phyloP scores from a whole-genome alignment of 2,113 vertebrate species.

The Prionailurus viverrinus region DNA sequence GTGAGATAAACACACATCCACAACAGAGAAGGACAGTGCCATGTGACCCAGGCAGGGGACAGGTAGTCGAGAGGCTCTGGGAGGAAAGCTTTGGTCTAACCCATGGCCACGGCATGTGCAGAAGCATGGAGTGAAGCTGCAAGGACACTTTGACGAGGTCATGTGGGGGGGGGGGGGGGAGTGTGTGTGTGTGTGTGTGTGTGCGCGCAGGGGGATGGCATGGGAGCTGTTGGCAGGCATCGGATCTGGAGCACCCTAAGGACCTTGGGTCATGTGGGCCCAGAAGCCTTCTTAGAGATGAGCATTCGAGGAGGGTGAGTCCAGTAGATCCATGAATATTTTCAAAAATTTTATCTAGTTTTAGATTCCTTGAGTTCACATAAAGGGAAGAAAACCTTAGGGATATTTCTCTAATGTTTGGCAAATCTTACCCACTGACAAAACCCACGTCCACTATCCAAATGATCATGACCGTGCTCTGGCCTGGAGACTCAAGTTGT shows the following conservation, averaged over 20 bases:
- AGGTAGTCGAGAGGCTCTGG: neutral
- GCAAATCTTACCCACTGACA: neutral
- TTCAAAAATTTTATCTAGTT: neutral
- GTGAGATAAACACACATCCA: neutral
- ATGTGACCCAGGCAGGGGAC: neutral
- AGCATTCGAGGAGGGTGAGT: neutral
- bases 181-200: neutral
- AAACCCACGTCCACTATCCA: too few relatives aligned
- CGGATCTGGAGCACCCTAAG: neutral
- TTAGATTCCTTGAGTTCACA: neutral
- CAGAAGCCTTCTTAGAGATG: neutral
- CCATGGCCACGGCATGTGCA: neutral
- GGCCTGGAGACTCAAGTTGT: neutral
- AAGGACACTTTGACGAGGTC: too few relatives aligned
- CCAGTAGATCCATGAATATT: neutral
- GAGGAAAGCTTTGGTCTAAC: neutral
- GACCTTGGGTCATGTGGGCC: neutral
- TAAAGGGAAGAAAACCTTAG: neutral
- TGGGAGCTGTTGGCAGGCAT: neutral
- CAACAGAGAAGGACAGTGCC: too few relatives aligned
- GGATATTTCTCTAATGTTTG: neutral
- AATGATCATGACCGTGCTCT: neutral
- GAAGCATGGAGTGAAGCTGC: neutral
- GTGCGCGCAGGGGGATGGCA: rapidly evolving
- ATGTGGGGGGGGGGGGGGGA: too few relatives aligned